Percentiles rank a stretch among this genome's conserved stretches.
Evolutionary conservation across 2,797 vertebrate genomes (phyloP).

Genomic region (Aulostomus chinensis): DNA sequence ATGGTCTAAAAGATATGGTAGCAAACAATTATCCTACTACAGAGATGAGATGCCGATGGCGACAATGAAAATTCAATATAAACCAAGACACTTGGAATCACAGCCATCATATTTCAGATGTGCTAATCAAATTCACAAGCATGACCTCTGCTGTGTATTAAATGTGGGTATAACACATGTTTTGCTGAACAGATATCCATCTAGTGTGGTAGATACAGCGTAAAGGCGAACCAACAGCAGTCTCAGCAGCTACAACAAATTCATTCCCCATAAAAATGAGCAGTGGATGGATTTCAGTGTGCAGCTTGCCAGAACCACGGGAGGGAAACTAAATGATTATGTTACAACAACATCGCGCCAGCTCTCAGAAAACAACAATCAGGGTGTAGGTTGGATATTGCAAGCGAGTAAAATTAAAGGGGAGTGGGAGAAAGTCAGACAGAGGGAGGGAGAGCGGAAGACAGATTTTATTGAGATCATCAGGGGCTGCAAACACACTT

Average conservation of each 20-base stretch:
- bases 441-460: constrained; percentile 32
- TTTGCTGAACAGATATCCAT: constrained; percentile 48
- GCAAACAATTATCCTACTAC: too few species aligned
- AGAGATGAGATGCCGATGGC: too few species aligned
- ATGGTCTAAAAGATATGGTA: too few species aligned
- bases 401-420: constrained; percentile 58
- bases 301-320: constrained; percentile 62
- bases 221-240: constrained; percentile 44
- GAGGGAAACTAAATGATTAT: constrained; percentile 75
- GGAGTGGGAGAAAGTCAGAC: constrained; percentile 51
- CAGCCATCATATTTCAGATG: constrained; percentile 52
- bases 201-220: constrained; percentile 41
- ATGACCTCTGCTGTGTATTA: constrained; percentile 61
- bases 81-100: constrained; percentile 52
- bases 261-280: constrained; percentile 67
- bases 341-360: constrained; percentile 62
- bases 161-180: constrained; percentile 60
- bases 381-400: constrained; percentile 53
- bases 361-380: constrained; percentile 65
- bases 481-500: constrained; percentile 1
- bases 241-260: constrained; percentile 45
- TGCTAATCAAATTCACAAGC: constrained; percentile 61
- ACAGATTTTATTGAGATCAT: constrained; percentile 52
- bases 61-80: constrained; percentile 60
- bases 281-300: constrained; percentile 58